These are phyloP conservation scores for Seriola dumerili DNA, from an alignment of 2,113 vertebrate species.

Conservation along the genomic window DNA sequence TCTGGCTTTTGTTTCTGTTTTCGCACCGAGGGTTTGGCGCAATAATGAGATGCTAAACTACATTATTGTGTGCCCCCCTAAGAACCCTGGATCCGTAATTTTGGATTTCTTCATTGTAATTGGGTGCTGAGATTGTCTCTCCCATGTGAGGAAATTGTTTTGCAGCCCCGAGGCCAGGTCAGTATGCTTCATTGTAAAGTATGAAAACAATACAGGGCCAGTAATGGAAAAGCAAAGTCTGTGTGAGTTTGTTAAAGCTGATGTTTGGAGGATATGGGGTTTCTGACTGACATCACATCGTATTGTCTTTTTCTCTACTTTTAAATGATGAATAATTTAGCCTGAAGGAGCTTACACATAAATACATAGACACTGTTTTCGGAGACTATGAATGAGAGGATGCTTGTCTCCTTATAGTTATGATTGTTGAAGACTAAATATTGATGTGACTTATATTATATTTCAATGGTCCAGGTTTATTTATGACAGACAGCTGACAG, in stretches of 20 bases:
- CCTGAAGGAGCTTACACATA: not conserved
- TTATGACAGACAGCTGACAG: not conserved
- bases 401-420: not conserved
- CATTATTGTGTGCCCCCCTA: conserved; percentile 50
- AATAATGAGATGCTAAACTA: conserved; percentile 68
- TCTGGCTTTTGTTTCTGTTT: conserved; percentile 65
- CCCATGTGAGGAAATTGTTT: conserved; percentile 68
- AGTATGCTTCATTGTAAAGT: conserved; percentile 51
- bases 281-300: conserved; percentile 13
- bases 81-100: conserved; percentile 51
- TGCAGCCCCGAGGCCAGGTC: conserved; percentile 49
- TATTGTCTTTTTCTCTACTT: conserved; percentile 30
- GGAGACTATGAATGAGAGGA: too few relatives aligned
- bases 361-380: not conserved
- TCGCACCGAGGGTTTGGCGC: conserved; percentile 34
- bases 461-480: not conserved
- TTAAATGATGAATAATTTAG: conserved; percentile 2
- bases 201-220: conserved; percentile 56
- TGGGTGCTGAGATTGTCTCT: conserved; percentile 65
- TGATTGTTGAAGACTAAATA: not conserved
- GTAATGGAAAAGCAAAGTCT: conserved; percentile 62
- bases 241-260: conserved; percentile 40
- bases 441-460: not conserved
- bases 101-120: conserved; percentile 62
- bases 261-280: conserved; percentile 25